These are phyloP conservation scores for Muraenolepis orangiensis DNA, from an alignment of 2,797 vertebrate genomes.

Conservation along the genomic window DNA sequence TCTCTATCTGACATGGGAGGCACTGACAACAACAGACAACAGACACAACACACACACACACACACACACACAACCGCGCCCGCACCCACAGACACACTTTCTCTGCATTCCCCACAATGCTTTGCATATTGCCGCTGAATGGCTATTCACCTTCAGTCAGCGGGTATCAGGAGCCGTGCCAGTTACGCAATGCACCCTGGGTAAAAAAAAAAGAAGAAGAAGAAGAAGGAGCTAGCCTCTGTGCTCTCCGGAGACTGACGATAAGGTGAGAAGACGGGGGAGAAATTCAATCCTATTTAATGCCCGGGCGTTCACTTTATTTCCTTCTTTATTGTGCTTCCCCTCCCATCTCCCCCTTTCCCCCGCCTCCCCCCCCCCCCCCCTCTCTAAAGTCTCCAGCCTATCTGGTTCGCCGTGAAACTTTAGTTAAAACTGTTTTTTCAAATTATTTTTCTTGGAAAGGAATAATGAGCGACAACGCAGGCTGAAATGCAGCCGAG, in stretches of 20 bases:
- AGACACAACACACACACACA: not conserved
- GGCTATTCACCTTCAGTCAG: constrained; percentile 37
- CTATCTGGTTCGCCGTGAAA: no score
- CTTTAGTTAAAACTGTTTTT: no score
- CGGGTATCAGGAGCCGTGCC: constrained; percentile 36
- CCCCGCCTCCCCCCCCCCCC: no score
- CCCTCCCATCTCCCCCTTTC: no score
- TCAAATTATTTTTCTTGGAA: not conserved
- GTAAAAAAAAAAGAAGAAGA: no score
- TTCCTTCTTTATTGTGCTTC: no score
- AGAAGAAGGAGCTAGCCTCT: not conserved
- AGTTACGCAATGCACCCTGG: constrained; percentile 25
- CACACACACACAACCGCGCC: constrained; percentile 2
- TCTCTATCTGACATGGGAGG: no score
- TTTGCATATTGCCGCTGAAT: constrained; percentile 11
- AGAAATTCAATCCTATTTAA: not conserved
- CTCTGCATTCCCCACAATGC: not conserved
- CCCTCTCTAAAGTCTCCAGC: no score
- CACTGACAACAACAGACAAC: no score
- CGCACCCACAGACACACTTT: no score
- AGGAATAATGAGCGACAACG: constrained; percentile 22
- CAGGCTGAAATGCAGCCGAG: constrained; percentile 23
- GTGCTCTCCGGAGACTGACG: constrained; percentile 7
- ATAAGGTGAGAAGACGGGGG: not conserved
- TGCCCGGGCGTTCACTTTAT: not conserved